phyloP scores from a whole-genome alignment of 2,113 vertebrate species.

The Varanus komodoensis region DNA sequence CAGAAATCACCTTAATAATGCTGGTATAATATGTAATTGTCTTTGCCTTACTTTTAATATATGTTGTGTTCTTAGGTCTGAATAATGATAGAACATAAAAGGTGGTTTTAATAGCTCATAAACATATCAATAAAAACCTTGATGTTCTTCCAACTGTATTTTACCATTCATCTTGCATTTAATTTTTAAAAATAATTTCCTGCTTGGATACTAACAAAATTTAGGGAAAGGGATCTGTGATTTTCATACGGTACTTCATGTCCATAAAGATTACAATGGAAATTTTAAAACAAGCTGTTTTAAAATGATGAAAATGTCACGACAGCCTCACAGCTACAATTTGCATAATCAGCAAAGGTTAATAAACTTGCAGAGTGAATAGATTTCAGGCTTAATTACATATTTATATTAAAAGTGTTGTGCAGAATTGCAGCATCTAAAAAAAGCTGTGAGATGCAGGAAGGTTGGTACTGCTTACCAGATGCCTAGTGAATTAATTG shows the following conservation, averaged over 20 bases:
- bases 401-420: conserved; percentile 53
- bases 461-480: conserved; percentile 58
- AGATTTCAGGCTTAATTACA: conserved; percentile 45
- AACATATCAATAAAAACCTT: neutral
- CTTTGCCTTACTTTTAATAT: conserved; percentile 49
- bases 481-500: conserved; percentile 65
- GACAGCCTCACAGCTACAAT: conserved; percentile 27
- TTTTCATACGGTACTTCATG: conserved; percentile 29
- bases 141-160: conserved; percentile 9
- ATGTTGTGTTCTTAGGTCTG: conserved; percentile 35
- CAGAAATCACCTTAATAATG: conserved; percentile 37
- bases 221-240: conserved; percentile 28
- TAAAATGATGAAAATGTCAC: conserved; percentile 58
- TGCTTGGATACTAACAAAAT: conserved; percentile 10
- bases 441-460: conserved; percentile 27
- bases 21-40: conserved; percentile 33
- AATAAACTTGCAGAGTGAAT: conserved; percentile 52
- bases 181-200: neutral
- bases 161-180: conserved; percentile 9
- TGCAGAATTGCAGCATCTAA: conserved; percentile 37
- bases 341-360: conserved; percentile 59
- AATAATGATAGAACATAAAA: conserved; percentile 42
- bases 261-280: conserved; percentile 30
- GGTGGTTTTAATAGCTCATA: conserved; percentile 8
- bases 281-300: conserved; percentile 43